These are phyloP conservation scores for Hypothenemus hampei DNA, from an alignment of 1,140 invertebrate species.

Conservation along the genomic window DNA sequence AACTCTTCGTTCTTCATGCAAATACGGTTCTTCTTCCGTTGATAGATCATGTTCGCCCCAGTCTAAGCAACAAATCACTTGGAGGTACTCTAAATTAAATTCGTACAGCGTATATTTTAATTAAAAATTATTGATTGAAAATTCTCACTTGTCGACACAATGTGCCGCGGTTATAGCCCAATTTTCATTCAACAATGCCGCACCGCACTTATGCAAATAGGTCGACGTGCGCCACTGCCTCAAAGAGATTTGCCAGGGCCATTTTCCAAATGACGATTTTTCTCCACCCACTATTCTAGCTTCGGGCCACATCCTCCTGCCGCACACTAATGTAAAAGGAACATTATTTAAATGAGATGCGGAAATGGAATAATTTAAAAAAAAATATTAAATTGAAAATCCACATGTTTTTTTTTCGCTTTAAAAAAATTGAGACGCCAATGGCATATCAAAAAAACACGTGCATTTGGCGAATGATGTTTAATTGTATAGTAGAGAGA, in stretches of 20 bases:
- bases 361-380: too few species aligned
- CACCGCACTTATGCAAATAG: slow-evolving; percentile 92
- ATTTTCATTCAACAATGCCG: slow-evolving; percentile 88
- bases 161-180: slow-evolving; percentile 97
- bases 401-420: neutral
- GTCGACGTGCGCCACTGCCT: slow-evolving; percentile 85
- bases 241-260: slow-evolving; percentile 90
- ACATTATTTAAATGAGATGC: slow-evolving; percentile 7
- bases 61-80: slow-evolving; percentile 78
- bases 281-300: slow-evolving; percentile 79
- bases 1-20: slow-evolving; percentile 79
- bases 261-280: slow-evolving; percentile 77
- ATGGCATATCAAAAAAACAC: neutral
- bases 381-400: too few species aligned
- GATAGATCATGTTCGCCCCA: slow-evolving; percentile 88
- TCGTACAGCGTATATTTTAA: neutral
- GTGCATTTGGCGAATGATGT: neutral
- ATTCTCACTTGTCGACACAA: slow-evolving; percentile 88
- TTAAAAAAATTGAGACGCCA: neutral
- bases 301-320: slow-evolving; percentile 74
- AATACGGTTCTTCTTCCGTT: slow-evolving; percentile 79
- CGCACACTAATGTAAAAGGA: slow-evolving; percentile 63
- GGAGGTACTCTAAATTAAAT: slow-evolving; percentile 82
- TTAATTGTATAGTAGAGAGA: too few species aligned
- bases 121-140: slow-evolving; percentile 1